Percentiles rank a stretch among this genome's conserved stretches.
phyloP scores from a whole-genome alignment of 92 coral and sea anemone genomes.

The Paramuricea clavata region DNA sequence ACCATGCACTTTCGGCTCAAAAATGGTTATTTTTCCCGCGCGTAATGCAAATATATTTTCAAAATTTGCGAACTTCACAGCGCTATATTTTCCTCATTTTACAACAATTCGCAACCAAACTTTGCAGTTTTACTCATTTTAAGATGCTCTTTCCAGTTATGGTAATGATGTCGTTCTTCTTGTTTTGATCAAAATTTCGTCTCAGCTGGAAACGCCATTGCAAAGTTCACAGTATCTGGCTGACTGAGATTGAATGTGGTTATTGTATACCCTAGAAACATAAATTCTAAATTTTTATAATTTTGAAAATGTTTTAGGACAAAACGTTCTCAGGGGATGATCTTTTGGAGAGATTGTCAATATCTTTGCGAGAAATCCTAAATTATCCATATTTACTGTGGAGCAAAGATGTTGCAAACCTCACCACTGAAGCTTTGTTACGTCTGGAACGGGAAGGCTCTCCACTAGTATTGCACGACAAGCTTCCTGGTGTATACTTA shows the following conservation, averaged over 20 bases:
- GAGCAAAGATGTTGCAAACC: conserved; percentile 61
- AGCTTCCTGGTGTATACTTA: conserved; percentile 82
- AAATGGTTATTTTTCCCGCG: no score
- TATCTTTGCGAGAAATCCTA: conserved; percentile 80
- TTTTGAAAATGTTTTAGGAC: neutral
- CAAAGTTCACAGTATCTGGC: neutral
- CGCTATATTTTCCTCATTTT: no score
- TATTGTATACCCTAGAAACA: neutral
- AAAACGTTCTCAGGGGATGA: conserved; percentile 1
- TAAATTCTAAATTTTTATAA: neutral
- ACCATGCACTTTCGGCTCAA: no score
- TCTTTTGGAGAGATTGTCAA: conserved; percentile 57
- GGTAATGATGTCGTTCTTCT: no score
- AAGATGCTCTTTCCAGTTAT: no score
- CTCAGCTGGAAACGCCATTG: no score
- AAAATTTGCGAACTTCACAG: no score
- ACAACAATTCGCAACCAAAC: no score
- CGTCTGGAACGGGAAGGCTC: conserved; percentile 67
- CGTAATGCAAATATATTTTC: no score
- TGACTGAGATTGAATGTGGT: neutral
- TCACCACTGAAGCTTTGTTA: conserved; percentile 72
- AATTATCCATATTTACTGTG: conserved; percentile 77
- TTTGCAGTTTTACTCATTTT: no score
- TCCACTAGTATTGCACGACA: conserved; percentile 69
- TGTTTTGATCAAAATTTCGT: no score